Evolutionary conservation across 2,888 invertebrate species (phyloP), one percentile per base, ranked within the genome.

Genomic region (Eretmocerus hayati): DNA sequence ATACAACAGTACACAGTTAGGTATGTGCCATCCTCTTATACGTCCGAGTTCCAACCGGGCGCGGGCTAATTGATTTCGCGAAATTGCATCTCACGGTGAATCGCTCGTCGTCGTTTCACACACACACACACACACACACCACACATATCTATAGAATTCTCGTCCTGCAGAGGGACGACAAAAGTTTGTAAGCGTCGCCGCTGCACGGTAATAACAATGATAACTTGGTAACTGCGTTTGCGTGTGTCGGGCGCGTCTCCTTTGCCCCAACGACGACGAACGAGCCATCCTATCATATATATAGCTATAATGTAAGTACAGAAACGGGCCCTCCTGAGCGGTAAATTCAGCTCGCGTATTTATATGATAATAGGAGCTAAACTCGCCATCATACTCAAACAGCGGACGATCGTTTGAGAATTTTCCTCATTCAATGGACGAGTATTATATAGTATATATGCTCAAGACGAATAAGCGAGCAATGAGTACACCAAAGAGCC

Each of bases 181-280:
- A 66, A 70, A 70, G 64, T 69, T 70, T 69, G 67, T 69, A 69
- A 70, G 66, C 67, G 67, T n/a, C n/a, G n/a, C n/a, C n/a, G n/a
- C n/a, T n/a, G 60, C 65, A 67, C 63, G 61, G 67, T 67, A 69
- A 68, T 68, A 68, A 69, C 69, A 70, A 68, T 69, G 69, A 69
- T 67, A 69, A 69, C 69, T 69, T 69, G 67, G 68, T 63, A 69
- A 68, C 67, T 67, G 64, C 60, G 59, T 48, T 54, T 52, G 57
- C 39, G 26, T 9, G 26, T 11, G 52, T 23, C 52, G 57, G 38
- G 26, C 6, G 26, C 26, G 52, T 23, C n/a, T n/a, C 37, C 37
- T 21, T 15, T 8, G 18, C 16, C n/a, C 35, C n/a, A n/a, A n/a
- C n/a, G n/a, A n/a, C n/a, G n/a, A n/a, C n/a, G n/a, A n/a, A n/a